Evolutionary conservation across 1,140 invertebrate species (phyloP).

Genomic region (Bilobella aurantiaca): DNA sequence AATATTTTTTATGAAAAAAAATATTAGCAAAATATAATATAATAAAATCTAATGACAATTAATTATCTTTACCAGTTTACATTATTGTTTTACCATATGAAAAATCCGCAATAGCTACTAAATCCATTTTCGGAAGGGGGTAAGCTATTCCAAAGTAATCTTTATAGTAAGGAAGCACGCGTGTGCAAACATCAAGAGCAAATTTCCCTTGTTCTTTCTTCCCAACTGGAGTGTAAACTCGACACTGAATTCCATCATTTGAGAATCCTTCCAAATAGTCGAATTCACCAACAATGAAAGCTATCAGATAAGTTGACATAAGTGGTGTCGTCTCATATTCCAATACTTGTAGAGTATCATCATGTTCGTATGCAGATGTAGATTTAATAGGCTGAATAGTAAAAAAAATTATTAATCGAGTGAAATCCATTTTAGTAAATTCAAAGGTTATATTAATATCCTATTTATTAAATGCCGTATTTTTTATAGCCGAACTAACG

Average conservation of each 20-base stretch:
- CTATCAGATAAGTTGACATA: slow-evolving; percentile 94
- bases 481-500: too few species aligned
- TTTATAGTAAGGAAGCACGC: slow-evolving; percentile 84
- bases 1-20: too few species aligned
- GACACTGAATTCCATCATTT: slow-evolving; percentile 66
- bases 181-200: slow-evolving; percentile 73
- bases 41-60: too few species aligned
- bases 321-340: slow-evolving; percentile 77
- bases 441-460: too few species aligned
- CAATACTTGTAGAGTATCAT: slow-evolving; percentile 50
- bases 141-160: slow-evolving; percentile 90
- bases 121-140: slow-evolving; percentile 89
- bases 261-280: slow-evolving; percentile 78
- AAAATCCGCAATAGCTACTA: slow-evolving; percentile 90
- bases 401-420: slow-evolving; percentile 21
- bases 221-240: slow-evolving; percentile 84
- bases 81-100: slow-evolving; percentile 52
- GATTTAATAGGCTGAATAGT: slow-evolving; percentile 57
- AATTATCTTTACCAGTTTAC: too few species aligned
- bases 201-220: slow-evolving; percentile 87
- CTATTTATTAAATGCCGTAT: too few species aligned
- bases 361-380: slow-evolving; percentile 42
- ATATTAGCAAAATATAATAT: slow-evolving; percentile 26
- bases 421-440: slow-evolving; percentile 12
- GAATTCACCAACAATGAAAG: slow-evolving; percentile 85